Conservation (phyloP, 2,888 invertebrate species). For the Philopedon plagiatum region DNA sequence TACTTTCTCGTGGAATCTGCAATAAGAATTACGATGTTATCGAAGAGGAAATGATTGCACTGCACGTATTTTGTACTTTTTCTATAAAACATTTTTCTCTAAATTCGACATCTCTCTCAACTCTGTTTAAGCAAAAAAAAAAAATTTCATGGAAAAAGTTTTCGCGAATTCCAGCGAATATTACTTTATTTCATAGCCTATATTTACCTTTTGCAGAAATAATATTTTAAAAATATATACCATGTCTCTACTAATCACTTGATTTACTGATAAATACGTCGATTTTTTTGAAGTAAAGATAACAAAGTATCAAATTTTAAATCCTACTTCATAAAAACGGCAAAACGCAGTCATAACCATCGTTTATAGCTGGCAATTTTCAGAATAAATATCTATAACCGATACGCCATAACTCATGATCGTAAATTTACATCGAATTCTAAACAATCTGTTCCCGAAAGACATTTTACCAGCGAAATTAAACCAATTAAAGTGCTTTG, state of each 20-base stretch:
- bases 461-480: background rate
- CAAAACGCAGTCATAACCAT: background rate
- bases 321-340: background rate
- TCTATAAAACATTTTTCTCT: too few species aligned
- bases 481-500: constrained; percentile 24
- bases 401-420: background rate
- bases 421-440: constrained; percentile 8
- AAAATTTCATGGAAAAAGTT: too few species aligned
- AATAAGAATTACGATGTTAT: too few species aligned
- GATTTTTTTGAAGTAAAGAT: background rate
- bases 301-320: constrained; percentile 5
- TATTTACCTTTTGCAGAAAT: too few species aligned
- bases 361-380: constrained; percentile 13
- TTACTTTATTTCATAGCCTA: too few species aligned
- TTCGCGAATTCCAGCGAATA: too few species aligned
- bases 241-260: background rate
- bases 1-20: too few species aligned
- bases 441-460: constrained; percentile 10
- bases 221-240: too few species aligned
- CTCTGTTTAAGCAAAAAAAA: too few species aligned
- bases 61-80: too few species aligned
- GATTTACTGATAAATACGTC: background rate
- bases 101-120: too few species aligned
- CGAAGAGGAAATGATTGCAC: too few species aligned
- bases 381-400: constrained; percentile 9